Percentiles rank a stretch among this genome's conserved stretches.
Conservation (phyloP, 2,888 invertebrate species). For the Hirtodrosophila duncani region DNA sequence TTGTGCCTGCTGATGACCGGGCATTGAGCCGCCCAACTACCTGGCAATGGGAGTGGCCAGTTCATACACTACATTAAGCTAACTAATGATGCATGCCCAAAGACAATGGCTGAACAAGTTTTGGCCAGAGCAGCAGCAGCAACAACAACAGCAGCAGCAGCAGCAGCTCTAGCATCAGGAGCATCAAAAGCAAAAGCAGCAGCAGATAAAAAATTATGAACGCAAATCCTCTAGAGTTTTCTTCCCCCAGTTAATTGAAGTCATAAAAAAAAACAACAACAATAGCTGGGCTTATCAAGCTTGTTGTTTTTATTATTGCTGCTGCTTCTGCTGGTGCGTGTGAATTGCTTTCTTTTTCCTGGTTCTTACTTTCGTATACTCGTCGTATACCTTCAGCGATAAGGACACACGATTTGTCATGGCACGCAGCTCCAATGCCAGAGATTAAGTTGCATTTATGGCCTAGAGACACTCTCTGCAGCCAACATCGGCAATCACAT, state of each 20-base stretch:
- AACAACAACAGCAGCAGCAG: slow-evolving; percentile 49
- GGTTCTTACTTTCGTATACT: slow-evolving; percentile 39
- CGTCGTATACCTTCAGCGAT: slow-evolving; percentile 42
- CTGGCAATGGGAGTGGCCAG: slow-evolving; percentile 35
- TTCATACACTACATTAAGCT: slow-evolving; percentile 62
- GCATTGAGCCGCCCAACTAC: slow-evolving; percentile 28
- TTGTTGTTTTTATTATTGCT: slow-evolving; percentile 20
- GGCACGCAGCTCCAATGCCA: slow-evolving; percentile 30
- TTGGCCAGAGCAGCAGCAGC: slow-evolving; percentile 5
- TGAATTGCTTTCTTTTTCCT: slow-evolving; percentile 58
- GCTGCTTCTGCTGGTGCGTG: slow-evolving; percentile 51
- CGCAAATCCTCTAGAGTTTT: slow-evolving; percentile 60
- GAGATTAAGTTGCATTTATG: slow-evolving; percentile 64
- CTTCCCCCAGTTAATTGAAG: slow-evolving; percentile 72
- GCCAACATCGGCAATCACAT: slow-evolving; percentile 55
- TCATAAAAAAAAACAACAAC: slow-evolving; percentile 66
- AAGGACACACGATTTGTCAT: slow-evolving; percentile 70
- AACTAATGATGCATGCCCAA: slow-evolving; percentile 69
- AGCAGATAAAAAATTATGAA: slow-evolving; percentile 69
- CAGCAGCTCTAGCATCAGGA: slow-evolving; percentile 52
- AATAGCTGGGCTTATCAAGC: slow-evolving; percentile 47
- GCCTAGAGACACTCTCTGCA: slow-evolving; percentile 27
- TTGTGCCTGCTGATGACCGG: slow-evolving; percentile 51
- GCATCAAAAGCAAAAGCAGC: slow-evolving; percentile 4
- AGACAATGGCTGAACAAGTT: slow-evolving; percentile 25